Evolutionary conservation across 2,888 invertebrate genomes (phyloP).

Genomic region (Andrena haemorrhoa): DNA sequence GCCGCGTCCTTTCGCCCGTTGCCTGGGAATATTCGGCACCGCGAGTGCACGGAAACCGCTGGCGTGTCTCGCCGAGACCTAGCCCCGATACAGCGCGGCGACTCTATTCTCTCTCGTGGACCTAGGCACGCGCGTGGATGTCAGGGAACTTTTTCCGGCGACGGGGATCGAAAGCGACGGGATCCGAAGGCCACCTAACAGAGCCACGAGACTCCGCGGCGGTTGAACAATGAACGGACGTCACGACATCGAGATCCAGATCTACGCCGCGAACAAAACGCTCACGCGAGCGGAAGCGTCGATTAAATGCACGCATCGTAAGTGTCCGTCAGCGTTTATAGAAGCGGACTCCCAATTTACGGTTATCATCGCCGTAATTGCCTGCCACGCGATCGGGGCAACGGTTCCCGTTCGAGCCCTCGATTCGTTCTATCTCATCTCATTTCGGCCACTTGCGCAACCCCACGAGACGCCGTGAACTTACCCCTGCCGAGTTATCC

Average conservation of each 20-base stretch:
- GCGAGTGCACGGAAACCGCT: slow-evolving; percentile 25
- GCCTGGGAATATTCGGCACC: slow-evolving; percentile 36
- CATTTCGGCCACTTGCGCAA: not conserved
- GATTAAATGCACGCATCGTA: slow-evolving; percentile 22
- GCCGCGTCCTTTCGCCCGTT: not conserved
- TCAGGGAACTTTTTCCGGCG: not conserved
- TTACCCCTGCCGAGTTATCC: slow-evolving; percentile 23
- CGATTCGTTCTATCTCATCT: not conserved
- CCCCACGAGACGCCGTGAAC: not conserved
- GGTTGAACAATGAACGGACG: not conserved
- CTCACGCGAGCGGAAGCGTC: slow-evolving; percentile 32
- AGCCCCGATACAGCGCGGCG: slow-evolving; percentile 13
- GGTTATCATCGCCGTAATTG: not conserved
- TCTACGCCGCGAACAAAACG: slow-evolving; percentile 28
- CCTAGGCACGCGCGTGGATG: not conserved
- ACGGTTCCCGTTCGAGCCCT: not conserved
- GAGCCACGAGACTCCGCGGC: slow-evolving; percentile 1
- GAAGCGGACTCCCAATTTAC: not conserved
- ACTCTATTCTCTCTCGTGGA: not conserved
- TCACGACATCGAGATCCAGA: slow-evolving; percentile 24
- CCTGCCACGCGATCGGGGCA: not conserved
- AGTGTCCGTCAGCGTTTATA: slow-evolving; percentile 1
- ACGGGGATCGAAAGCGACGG: not conserved
- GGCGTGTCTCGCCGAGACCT: not conserved
- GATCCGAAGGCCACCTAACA: not conserved